phyloP scores from a whole-genome alignment of 1,140 invertebrate genomes.

The Diorhabda elongata region DNA sequence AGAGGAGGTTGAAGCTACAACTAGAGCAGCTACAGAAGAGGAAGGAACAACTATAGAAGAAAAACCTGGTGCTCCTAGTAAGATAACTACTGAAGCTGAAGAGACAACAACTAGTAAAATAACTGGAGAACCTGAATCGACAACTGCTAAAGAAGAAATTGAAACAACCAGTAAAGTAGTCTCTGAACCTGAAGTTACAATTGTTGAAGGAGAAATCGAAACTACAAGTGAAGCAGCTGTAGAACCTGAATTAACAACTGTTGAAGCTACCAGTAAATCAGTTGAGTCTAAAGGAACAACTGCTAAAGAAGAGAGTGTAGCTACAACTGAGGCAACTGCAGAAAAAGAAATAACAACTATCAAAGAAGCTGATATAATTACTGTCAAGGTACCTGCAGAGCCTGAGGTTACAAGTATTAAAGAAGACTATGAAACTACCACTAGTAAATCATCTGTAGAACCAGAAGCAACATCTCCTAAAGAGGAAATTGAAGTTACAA shows the following conservation, averaged over 20 bases:
- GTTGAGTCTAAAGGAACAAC: constrained; percentile 7
- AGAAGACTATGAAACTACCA: neutral
- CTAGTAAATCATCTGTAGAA: neutral
- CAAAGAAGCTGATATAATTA: neutral
- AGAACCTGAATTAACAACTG: constrained; percentile 17
- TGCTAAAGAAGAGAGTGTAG: neutral
- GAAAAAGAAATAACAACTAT: neutral
- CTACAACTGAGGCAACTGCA: neutral
- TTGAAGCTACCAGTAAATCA: constrained; percentile 9
- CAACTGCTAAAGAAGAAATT: constrained; percentile 10
- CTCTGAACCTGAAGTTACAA: no score
- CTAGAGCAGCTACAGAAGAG: constrained; percentile 11
- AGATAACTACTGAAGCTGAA: neutral
- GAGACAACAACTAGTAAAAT: neutral
- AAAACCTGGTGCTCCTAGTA: neutral
- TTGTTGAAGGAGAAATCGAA: neutral
- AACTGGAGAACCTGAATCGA: constrained; percentile 17
- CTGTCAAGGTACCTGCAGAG: constrained; percentile 19
- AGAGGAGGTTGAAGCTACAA: constrained; percentile 5
- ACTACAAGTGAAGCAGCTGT: neutral
- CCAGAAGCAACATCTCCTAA: no score
- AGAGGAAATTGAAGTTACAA: neutral
- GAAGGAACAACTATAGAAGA: neutral
- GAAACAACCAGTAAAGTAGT: constrained; percentile 3
- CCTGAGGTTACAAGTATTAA: constrained; percentile 14